Evolutionary conservation across 1,140 invertebrate species (phyloP), one percentile per base, ranked within the genome.

Genomic region (Lasaia peninsularis): DNA sequence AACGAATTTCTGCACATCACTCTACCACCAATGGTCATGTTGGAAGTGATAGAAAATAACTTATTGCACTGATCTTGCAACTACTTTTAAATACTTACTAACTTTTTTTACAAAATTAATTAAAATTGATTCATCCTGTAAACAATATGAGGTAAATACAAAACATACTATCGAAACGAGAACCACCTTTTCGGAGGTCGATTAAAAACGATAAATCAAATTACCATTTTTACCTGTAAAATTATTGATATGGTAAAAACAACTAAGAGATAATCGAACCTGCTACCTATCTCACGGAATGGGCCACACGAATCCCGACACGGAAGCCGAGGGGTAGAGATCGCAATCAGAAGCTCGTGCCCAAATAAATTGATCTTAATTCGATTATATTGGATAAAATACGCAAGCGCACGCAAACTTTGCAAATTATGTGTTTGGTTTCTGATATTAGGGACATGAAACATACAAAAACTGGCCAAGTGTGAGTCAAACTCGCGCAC

Each of bases 291-390:
- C 37, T 37, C 34, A 40, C 37, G 37, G 37, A 37, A 31, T 62
- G 28, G 63, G 35, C 28, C 48, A 34, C 24, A 16, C 49, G 20
- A 62, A 76, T 74, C 69, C 68, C 58, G 49, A 59, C 75, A 78
- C 73, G 75, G 73, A 71, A 77, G 71, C 71, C 51, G 52, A 51
- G 10, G 12, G 21, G n/a, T 21, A 31, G 12, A 31, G 21, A 66
- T 66, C 65, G 59, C 49, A 69, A 71, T 70, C 69, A 69, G 60
- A 67, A 64, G 61, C 67, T 60, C 63, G 62, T 64, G 61, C 68
- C 62, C 33, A 51, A 33, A 44, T 20, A 67, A 65, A 66, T 65
- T 58, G 67, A 65, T 65, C 52, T 59, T 52, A 67, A 67, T 64
- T 67, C 64, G 40, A 62, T 71, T 44, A 63, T 53, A 63, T 63